phyloP scores from a whole-genome alignment of 1,140 invertebrate species.

The Conopomorpha cramerella region DNA sequence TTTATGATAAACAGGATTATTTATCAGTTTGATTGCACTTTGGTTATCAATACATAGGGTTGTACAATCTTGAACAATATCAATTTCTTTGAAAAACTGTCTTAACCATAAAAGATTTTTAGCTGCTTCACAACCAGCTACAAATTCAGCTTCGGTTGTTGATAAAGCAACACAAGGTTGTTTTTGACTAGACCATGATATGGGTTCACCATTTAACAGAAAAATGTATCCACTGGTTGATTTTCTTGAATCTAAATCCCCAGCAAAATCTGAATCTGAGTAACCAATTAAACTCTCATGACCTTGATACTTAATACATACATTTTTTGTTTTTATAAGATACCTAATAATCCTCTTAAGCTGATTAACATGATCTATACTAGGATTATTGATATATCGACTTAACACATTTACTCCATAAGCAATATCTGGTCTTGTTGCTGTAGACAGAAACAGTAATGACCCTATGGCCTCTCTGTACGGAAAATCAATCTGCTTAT shows the following conservation, averaged over 20 bases:
- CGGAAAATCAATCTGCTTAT: slow-evolving; percentile 3
- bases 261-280: slow-evolving; percentile 31
- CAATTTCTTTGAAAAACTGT: slow-evolving; percentile 18
- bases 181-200: slow-evolving; percentile 29
- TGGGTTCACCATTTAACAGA: slow-evolving; percentile 13
- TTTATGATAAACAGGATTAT: slow-evolving; percentile 21
- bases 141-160: slow-evolving; percentile 46
- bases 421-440: slow-evolving; percentile 22
- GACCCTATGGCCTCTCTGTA: slow-evolving; percentile 35
- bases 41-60: slow-evolving; percentile 27
- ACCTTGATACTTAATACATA: slow-evolving; percentile 12
- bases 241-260: slow-evolving; percentile 17
- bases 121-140: slow-evolving; percentile 19
- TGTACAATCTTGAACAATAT: slow-evolving; percentile 1
- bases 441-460: slow-evolving; percentile 34
- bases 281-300: slow-evolving; percentile 11
- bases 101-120: slow-evolving; percentile 24
- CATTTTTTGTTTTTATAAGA: slow-evolving; percentile 34
- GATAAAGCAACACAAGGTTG: slow-evolving; percentile 26
- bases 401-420: slow-evolving; percentile 11
- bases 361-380: slow-evolving; percentile 22
- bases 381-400: slow-evolving; percentile 30
- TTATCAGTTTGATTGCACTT: slow-evolving; percentile 18
- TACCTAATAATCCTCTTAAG: slow-evolving; percentile 30
- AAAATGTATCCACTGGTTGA: slow-evolving; percentile 23